phyloP scores from a whole-genome alignment of 2,888 invertebrate genomes.

The Lissocephala sabroskyi region DNA sequence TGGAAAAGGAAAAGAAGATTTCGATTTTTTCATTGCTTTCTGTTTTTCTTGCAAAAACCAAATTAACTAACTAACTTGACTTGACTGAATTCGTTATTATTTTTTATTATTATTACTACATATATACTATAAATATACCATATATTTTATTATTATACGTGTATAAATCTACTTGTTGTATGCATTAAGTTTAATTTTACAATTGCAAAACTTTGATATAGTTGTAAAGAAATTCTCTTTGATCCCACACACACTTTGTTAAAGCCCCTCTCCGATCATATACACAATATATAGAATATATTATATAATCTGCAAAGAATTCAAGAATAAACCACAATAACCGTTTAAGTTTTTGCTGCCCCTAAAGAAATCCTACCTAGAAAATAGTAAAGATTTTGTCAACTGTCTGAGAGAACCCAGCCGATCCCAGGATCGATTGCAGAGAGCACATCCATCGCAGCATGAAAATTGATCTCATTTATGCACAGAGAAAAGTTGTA shows the following conservation, averaged over 20 bases:
- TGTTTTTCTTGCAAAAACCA: neutral
- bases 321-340: too few species aligned
- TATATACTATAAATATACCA: too few species aligned
- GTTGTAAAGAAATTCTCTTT: neutral
- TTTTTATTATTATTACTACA: conserved; percentile 58
- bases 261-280: too few species aligned
- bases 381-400: too few species aligned
- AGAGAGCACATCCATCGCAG: conserved; percentile 27
- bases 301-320: too few species aligned
- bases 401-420: too few species aligned
- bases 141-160: conserved; percentile 48
- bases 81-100: conserved; percentile 65
- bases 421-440: too few species aligned
- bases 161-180: conserved; percentile 32
- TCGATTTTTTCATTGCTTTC: too few species aligned
- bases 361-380: too few species aligned
- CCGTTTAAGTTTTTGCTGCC: too few species aligned
- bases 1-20: conserved; percentile 1
- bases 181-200: conserved; percentile 1
- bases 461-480: conserved; percentile 53
- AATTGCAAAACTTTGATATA: neutral
- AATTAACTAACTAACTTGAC: conserved; percentile 60
- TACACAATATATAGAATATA: too few species aligned
- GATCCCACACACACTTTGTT: too few species aligned
- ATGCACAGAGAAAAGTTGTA: conserved; percentile 25